Conservation (phyloP, 1,140 invertebrate genomes). For the Drosophila kohkoa region DNA sequence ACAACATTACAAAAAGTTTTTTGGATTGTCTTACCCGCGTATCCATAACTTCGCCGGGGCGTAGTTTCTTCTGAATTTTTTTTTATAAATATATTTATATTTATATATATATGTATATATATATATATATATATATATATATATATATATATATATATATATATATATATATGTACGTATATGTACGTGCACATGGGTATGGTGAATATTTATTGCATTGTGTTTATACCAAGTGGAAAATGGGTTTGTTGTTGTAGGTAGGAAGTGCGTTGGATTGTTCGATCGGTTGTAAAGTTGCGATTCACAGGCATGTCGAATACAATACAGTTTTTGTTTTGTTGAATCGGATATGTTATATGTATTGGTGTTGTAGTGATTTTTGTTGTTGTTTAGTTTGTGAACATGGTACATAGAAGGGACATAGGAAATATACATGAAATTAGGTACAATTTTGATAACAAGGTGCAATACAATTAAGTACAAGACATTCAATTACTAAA, state of each 20-base stretch:
- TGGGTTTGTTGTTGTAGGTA: conserved; percentile 46
- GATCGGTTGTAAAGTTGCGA: conserved; percentile 21
- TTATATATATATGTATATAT: conserved; percentile 48
- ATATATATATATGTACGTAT: conserved; percentile 56
- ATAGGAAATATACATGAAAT: conserved; percentile 59
- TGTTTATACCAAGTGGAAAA: conserved; percentile 15
- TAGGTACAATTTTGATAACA: conserved; percentile 42
- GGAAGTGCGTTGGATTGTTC: conserved; percentile 28
- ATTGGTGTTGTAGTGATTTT: conserved; percentile 29
- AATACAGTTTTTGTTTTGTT: conserved; percentile 24
- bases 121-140: conserved; percentile 48
- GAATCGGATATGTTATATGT: conserved; percentile 33
- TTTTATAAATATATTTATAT: conserved; percentile 58
- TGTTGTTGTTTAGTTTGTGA: conserved; percentile 64
- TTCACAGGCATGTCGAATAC: conserved; percentile 9
- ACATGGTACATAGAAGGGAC: conserved; percentile 69
- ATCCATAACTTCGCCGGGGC: conserved; percentile 96
- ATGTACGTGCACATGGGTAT: conserved; percentile 63
- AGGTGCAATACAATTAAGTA: conserved; percentile 14
- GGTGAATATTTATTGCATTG: conserved; percentile 49
- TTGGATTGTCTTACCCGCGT: conserved; percentile 92
- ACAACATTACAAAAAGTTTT: neutral
- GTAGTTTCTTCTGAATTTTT: conserved; percentile 89
- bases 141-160: conserved; percentile 65
- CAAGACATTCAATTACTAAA: conserved; percentile 17